A percentile compares a stretch with the other conserved stretches of the same genome.
phyloP scores from a whole-genome alignment of 2,113 vertebrate genomes.

The Planiliza haematocheilus region DNA sequence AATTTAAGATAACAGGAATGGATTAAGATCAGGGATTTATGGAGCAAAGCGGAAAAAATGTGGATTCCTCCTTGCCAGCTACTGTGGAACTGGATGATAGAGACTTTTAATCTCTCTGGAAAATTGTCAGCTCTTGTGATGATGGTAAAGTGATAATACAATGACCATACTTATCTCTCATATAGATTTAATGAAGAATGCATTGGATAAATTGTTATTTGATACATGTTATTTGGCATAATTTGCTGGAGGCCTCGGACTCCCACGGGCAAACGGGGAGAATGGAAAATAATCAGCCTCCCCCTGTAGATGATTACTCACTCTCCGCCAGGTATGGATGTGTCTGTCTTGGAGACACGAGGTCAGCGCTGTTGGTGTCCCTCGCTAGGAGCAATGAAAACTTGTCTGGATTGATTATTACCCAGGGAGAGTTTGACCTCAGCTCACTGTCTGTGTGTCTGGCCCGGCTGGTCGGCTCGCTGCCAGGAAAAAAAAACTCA shows the following conservation, averaged over 20 bases:
- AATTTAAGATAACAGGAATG: not conserved
- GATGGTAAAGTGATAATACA: not conserved
- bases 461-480: not conserved
- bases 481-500: slow-evolving; percentile 42
- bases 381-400: slow-evolving; percentile 55
- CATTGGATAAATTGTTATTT: not conserved
- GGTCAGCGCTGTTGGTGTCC: slow-evolving; percentile 61
- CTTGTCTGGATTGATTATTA: slow-evolving; percentile 67
- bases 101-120: not conserved
- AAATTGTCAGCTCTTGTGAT: not conserved
- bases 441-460: slow-evolving; percentile 49
- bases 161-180: not conserved
- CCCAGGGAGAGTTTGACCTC: slow-evolving; percentile 63
- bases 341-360: slow-evolving; percentile 48
- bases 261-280: slow-evolving; percentile 15
- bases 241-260: slow-evolving; percentile 20
- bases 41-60: no score
- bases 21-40: no score
- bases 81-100: no score
- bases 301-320: slow-evolving; percentile 48
- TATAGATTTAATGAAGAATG: not conserved
- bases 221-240: slow-evolving; percentile 28
- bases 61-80: no score
- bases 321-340: slow-evolving; percentile 59
- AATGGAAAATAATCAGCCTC: slow-evolving; percentile 52